These are phyloP conservation scores for Pterobdella sp. DNA, from an alignment of 2,888 invertebrate species.

Conservation along the genomic window DNA sequence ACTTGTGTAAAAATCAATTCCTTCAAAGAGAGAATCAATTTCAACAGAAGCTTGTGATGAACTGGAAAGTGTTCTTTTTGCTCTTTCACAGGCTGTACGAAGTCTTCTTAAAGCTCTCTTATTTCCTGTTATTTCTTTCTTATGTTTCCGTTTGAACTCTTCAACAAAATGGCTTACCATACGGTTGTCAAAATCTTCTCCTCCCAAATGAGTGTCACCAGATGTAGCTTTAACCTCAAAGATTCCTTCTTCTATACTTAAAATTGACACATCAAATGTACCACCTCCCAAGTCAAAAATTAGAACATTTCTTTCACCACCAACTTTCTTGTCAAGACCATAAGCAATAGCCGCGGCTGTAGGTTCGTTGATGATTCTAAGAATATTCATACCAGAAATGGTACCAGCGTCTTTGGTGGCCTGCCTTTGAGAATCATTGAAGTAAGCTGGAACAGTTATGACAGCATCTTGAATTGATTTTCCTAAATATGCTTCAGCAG, in stretches of 20 bases:
- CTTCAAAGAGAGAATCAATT: conserved; percentile 88
- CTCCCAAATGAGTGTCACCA: conserved; percentile 86
- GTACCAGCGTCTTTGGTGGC: conserved; percentile 78
- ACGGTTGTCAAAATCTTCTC: conserved; percentile 63
- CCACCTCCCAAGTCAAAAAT: conserved; percentile 71
- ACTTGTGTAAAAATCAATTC: conserved; percentile 88
- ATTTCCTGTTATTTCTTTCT: conserved; percentile 57
- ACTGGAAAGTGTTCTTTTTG: conserved; percentile 59
- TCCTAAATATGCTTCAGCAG: conserved; percentile 58
- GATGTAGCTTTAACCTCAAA: conserved; percentile 93
- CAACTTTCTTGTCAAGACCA: conserved; percentile 55
- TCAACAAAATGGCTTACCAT: conserved; percentile 50
- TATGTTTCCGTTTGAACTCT: conserved; percentile 51
- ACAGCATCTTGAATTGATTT: conserved; percentile 44
- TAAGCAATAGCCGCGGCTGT: conserved; percentile 60
- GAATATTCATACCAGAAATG: conserved; percentile 73
- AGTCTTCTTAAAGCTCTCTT: conserved; percentile 82
- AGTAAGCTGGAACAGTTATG: conserved; percentile 51
- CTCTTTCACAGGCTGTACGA: conserved; percentile 75
- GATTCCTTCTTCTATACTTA: conserved; percentile 85
- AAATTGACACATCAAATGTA: conserved; percentile 87
- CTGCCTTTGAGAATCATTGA: conserved; percentile 51
- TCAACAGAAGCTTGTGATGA: conserved; percentile 63
- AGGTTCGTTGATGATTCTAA: conserved; percentile 72
- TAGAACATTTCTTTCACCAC: conserved; percentile 56